These are phyloP conservation scores for Simalia tracyae DNA, from an alignment of 2,797 vertebrate genomes.

Conservation along the genomic window DNA sequence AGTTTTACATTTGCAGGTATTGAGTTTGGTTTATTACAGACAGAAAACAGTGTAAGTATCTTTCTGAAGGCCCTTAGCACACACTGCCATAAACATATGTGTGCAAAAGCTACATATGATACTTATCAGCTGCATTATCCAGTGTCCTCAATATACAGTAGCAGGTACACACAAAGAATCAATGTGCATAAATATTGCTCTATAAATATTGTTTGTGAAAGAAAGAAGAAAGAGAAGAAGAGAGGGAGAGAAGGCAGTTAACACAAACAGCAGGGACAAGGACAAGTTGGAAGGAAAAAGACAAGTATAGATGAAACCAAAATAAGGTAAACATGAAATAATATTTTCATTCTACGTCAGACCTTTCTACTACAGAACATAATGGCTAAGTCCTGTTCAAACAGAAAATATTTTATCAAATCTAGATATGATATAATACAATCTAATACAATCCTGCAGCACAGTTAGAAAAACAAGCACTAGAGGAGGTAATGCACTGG, in stretches of 20 bases:
- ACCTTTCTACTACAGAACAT: not conserved
- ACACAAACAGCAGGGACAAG: not conserved
- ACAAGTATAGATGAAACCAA: not conserved
- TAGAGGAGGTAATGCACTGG: not conserved
- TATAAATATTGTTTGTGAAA: not conserved
- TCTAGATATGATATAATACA: not conserved
- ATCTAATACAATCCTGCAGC: not conserved
- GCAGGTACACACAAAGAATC: not conserved
- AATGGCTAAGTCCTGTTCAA: not conserved
- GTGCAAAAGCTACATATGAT: not conserved
- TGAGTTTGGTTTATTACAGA: slow-evolving; percentile 4
- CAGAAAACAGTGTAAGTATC: not conserved
- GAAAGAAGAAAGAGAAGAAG: not conserved
- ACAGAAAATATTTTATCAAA: not conserved
- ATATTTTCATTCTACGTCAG: not conserved
- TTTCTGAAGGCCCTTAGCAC: not conserved
- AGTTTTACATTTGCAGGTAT: not conserved
- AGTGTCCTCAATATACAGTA: not conserved
- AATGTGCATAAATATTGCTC: not conserved
- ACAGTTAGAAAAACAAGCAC: not conserved
- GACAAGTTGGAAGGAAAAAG: not conserved
- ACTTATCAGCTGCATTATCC: not conserved
- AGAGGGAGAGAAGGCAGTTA: too few relatives aligned
- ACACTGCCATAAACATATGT: slow-evolving; percentile 1
- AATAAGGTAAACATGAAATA: not conserved